Percentiles rank a stretch among this genome's conserved stretches.
These are phyloP conservation scores for Lerema accius DNA, from an alignment of 1,140 invertebrate species.

Conservation along the genomic window DNA sequence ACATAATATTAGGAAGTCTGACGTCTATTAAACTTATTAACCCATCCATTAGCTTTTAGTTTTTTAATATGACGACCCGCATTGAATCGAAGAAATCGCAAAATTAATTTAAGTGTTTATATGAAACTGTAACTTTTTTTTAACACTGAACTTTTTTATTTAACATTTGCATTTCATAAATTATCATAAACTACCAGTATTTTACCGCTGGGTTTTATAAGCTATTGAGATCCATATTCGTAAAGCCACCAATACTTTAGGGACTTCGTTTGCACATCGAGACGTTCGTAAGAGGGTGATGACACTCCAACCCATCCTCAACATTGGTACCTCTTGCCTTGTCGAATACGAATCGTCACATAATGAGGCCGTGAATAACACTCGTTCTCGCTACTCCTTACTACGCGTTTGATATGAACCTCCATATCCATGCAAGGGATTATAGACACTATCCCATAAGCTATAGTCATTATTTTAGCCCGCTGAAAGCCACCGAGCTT, in stretches of 20 bases:
- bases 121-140: too few relatives aligned
- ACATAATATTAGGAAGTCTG: too few relatives aligned
- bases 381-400: slow-evolving; percentile 61
- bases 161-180: background rate
- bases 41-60: too few relatives aligned
- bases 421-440: slow-evolving; percentile 38
- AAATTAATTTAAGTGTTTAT: too few relatives aligned
- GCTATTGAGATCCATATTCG: background rate
- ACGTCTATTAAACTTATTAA: too few relatives aligned
- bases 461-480: slow-evolving; percentile 37
- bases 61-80: too few relatives aligned
- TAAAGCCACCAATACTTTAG: slow-evolving; percentile 5
- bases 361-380: slow-evolving; percentile 76
- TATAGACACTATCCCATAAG: slow-evolving; percentile 38
- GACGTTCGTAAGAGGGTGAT: slow-evolving; percentile 45
- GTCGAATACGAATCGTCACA: slow-evolving; percentile 71
- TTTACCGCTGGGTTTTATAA: background rate
- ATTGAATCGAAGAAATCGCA: too few relatives aligned
- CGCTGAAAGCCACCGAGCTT: slow-evolving; percentile 39
- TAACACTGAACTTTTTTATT: too few relatives aligned
- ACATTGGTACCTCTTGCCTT: slow-evolving; percentile 47
- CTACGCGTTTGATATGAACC: slow-evolving; percentile 44
- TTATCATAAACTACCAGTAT: background rate
- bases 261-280: slow-evolving; percentile 17
- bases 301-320: slow-evolving; percentile 50